Percentiles rank a stretch among this genome's conserved stretches.
phyloP scores from a whole-genome alignment of 2,888 invertebrate species.

The Seladonia tumulorum region DNA sequence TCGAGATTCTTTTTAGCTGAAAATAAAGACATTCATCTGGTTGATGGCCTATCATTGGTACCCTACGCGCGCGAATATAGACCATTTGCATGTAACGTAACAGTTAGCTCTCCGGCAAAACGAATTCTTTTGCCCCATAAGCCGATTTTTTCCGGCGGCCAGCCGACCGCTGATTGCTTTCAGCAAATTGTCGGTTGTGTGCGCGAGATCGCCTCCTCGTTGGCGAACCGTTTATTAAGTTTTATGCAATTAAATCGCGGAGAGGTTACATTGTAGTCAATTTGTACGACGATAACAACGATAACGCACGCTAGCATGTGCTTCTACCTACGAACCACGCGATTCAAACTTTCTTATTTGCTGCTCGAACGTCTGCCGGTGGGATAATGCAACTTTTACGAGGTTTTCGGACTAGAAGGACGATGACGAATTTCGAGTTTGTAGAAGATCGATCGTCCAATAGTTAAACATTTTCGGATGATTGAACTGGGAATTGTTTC shows the following conservation, averaged over 20 bases:
- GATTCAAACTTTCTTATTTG: not conserved
- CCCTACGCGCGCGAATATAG: conserved; percentile 25
- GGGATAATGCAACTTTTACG: not conserved
- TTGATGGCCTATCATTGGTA: conserved; percentile 53
- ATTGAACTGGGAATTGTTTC: conserved; percentile 24
- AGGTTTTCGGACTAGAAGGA: conserved; percentile 9
- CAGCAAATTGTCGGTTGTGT: conserved; percentile 16
- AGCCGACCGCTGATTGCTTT: not conserved
- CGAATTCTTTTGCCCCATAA: not conserved
- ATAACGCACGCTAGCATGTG: conserved; percentile 4
- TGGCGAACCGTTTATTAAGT: not conserved
- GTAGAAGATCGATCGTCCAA: not conserved
- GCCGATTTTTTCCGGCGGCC: not conserved
- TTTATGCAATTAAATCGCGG: not conserved
- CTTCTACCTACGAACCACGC: too few species aligned
- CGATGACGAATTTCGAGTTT: conserved; percentile 21
- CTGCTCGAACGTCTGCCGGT: not conserved
- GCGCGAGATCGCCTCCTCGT: not conserved
- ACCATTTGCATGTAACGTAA: conserved; percentile 14
- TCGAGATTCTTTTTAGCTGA: not conserved
- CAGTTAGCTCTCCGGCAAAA: conserved; percentile 7
- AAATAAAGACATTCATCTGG: conserved; percentile 39
- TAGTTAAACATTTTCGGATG: not conserved
- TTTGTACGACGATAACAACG: conserved; percentile 21
- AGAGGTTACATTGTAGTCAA: not conserved